These are phyloP conservation scores for Bimastos eiseni DNA, from an alignment of 2,888 invertebrate genomes.

Conservation along the genomic window DNA sequence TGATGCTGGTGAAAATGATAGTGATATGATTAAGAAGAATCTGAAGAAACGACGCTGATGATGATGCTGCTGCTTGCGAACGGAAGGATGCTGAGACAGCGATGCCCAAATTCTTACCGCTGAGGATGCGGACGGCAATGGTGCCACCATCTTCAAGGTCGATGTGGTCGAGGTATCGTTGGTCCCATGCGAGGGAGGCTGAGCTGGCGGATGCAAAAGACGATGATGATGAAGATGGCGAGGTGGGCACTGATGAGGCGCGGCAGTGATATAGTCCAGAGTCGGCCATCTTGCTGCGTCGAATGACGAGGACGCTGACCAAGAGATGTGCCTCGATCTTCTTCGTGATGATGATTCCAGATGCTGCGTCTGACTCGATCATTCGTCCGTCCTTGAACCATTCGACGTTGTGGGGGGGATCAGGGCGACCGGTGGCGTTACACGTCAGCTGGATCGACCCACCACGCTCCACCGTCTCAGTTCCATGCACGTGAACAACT, in stretches of 20 bases:
- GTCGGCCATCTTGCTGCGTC: slow-evolving; percentile 49
- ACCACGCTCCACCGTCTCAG: slow-evolving; percentile 52
- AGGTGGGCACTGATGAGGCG: slow-evolving; percentile 49
- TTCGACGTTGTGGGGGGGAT: slow-evolving; percentile 54
- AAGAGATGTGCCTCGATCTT: slow-evolving; percentile 50
- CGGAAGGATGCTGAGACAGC: background rate
- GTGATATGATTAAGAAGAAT: background rate
- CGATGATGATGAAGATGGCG: background rate
- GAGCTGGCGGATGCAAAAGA: background rate
- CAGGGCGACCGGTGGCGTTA: slow-evolving; percentile 55
- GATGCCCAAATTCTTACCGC: slow-evolving; percentile 48
- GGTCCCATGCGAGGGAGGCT: background rate
- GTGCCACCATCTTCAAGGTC: slow-evolving; percentile 48
- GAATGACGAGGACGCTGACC: slow-evolving; percentile 51
- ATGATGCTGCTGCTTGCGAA: background rate
- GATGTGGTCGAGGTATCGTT: slow-evolving; percentile 3
- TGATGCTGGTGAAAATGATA: too few species aligned
- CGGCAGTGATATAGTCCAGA: slow-evolving; percentile 54
- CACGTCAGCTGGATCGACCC: slow-evolving; percentile 50
- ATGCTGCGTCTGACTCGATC: slow-evolving; percentile 47
- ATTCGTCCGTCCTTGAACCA: slow-evolving; percentile 56
- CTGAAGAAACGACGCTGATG: background rate
- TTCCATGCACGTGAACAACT: slow-evolving; percentile 52
- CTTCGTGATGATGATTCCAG: slow-evolving; percentile 52
- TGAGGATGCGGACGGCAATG: slow-evolving; percentile 52